These are phyloP conservation scores for Wiebesia pumilae DNA, from an alignment of 1,140 invertebrate species.

Conservation along the genomic window DNA sequence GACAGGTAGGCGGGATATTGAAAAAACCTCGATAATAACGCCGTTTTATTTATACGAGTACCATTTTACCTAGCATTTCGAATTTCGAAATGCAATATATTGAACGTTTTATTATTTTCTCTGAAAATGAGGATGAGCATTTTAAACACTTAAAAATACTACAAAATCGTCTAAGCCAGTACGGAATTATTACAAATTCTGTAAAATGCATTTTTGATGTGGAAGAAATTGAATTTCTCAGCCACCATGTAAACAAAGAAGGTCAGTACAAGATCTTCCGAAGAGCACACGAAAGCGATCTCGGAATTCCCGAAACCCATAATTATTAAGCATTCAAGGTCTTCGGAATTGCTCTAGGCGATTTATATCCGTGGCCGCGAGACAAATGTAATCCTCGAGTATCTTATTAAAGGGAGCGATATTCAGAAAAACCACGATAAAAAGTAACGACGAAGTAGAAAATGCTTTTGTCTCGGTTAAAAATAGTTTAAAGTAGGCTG, in stretches of 20 bases:
- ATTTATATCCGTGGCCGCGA: conserved; percentile 37
- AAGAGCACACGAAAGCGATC: conserved; percentile 51
- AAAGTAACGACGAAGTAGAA: conserved; percentile 39
- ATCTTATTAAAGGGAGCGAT: not conserved
- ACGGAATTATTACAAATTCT: conserved; percentile 29
- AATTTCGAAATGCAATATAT: not conserved
- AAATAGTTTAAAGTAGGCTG: conserved; percentile 54
- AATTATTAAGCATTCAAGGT: conserved; percentile 58
- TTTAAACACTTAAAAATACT: conserved; percentile 29
- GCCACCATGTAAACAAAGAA: not conserved
- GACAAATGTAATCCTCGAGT: not conserved
- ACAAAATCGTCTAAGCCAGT: not conserved
- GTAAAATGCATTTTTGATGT: conserved; percentile 60
- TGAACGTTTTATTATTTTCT: not conserved
- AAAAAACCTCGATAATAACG: conserved; percentile 34
- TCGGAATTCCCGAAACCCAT: conserved; percentile 52
- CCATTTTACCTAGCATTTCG: conserved; percentile 56
- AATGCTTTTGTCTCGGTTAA: conserved; percentile 60
- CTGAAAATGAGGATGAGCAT: conserved; percentile 47
- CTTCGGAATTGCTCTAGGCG: conserved; percentile 63
- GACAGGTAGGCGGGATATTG: conserved; percentile 45
- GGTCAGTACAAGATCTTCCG: not conserved
- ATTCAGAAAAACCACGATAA: not conserved
- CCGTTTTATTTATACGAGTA: not conserved
- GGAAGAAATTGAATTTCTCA: not conserved